Evolutionary conservation across 2,113 vertebrate species (phyloP), one percentile per base, ranked within the genome.

Genomic region (Psilopogon haemacephalus): DNA sequence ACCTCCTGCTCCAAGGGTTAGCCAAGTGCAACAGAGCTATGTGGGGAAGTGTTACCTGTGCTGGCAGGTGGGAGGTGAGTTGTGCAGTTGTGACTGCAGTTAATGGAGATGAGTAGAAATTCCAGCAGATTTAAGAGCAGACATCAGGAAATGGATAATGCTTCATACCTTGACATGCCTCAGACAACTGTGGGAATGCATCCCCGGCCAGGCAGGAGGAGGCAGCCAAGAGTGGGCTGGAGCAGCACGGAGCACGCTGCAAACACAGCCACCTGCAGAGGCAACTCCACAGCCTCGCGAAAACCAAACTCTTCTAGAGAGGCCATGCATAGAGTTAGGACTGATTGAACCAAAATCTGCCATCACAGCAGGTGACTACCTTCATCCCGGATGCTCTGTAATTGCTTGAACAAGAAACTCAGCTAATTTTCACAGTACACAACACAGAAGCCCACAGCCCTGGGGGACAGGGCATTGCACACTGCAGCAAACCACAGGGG

Each of bases 71-170:
- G 48, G 56, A n/a, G 52, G 27, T 17, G 74, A 87, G 86, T 24
- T 82, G 79, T 78, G 69, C 30, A n/a, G n/a, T n/a, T n/a, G n/a
- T n/a, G 88, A 7, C 13, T 48, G 8, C 40, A 54, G 81, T 81
- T 90, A 60, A 60, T 2, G 15, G 73, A 52, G 73, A 84, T 28
- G 80, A 90, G 67, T 62, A 88, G 62, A 30, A 81, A 72, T 48
- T 88, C 69, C 90, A 92, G 88, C 79, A 81, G 67, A 75, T 95
- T 88, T 84, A 71, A 75, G 67, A 77, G 83, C 83, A 95, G 86
- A 64, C 69, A n/a, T 54, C 48, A 90, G 90, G 94, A 95, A 93
- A 86, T 8, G 35, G 95, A 19, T 90, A 83, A 84, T 40, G 65
- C 76, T 86, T 95, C 76, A 74, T 86, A 86, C 83, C 92, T 92